Base-by-base conservation (phyloP, 2,113 vertebrate genomes). In the Phylloscopus trochilus region DNA sequence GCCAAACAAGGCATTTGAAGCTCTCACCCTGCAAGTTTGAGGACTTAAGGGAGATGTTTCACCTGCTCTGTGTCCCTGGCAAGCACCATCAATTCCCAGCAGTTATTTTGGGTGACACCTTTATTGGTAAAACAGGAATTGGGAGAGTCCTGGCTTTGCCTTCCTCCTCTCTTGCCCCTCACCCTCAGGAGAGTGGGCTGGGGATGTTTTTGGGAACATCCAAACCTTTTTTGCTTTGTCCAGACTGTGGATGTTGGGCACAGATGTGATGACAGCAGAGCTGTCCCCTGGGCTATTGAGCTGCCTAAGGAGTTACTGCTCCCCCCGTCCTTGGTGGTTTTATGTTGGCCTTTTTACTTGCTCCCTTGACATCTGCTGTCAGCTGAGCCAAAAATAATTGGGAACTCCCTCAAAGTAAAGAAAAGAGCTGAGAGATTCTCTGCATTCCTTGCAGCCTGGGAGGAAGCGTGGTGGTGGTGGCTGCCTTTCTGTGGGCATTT, bases 341-440 rank as follows among this genome's bases (percentile, higher is more conserved):
- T 51, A 3, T 47, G 21, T 90, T 27, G 43, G 49, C 69, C 70
- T 75, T 76, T 70, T 53, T 43, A 13, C 69, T 84, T 43, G 14
- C 52, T 91, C 63, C 63, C 60, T 75, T 92, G 83, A 70, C 72
- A 51, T 86, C 79, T 90, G 21, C 83, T 58, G 56, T 82, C 74
- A 72, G 73, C 73, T 56, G 39, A 81, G 76, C 95, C 93, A 93
- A 95, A 92, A 93, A 81, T 90, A 93, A 89, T 75, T 83, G 94
- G 90, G 37, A 95, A 87, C 89, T 91, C 92, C 95, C 86, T 97
- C 83, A 96, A 93, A 97, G 68, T 81, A 86, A 94, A 95, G 94
- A 94, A 94, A 58, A 30, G 20, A 84, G 47, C 83, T 44, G 46
- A 72, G 84, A 84, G 87, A 84, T 58, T 18, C 35, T 86, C 39